Percentiles rank a stretch among this genome's conserved stretches.
These are phyloP conservation scores for Nymphalis polychloros DNA, from an alignment of 2,888 invertebrate species.

Conservation along the genomic window DNA sequence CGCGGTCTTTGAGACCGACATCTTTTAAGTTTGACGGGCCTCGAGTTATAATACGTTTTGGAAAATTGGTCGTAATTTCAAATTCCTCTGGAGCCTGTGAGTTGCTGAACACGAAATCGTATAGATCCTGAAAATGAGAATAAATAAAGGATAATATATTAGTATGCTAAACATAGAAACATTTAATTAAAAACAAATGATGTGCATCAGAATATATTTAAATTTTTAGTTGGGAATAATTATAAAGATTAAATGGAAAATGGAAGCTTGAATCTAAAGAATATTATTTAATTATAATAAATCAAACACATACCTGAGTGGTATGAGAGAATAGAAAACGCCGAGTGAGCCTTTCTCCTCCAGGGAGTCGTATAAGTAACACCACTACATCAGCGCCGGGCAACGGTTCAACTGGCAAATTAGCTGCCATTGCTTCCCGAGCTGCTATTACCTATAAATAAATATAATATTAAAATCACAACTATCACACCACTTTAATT, in stretches of 20 bases:
- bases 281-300: not conserved
- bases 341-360: slow-evolving; percentile 92
- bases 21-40: slow-evolving; percentile 84
- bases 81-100: slow-evolving; percentile 95
- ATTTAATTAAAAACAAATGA: too few species aligned
- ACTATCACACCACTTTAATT: too few species aligned
- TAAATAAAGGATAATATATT: not conserved
- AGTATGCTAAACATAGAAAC: too few species aligned
- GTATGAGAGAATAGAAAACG: slow-evolving; percentile 91
- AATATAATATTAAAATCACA: not conserved
- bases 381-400: slow-evolving; percentile 86
- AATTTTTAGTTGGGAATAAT: too few species aligned
- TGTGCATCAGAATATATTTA: too few species aligned
- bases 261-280: not conserved
- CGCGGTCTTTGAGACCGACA: slow-evolving; percentile 92
- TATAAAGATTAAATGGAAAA: too few species aligned
- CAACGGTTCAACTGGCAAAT: slow-evolving; percentile 89
- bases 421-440: slow-evolving; percentile 84
- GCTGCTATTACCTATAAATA: slow-evolving; percentile 83
- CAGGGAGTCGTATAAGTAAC: slow-evolving; percentile 95
- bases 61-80: slow-evolving; percentile 97
- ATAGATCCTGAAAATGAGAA: slow-evolving; percentile 87
- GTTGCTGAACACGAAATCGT: slow-evolving; percentile 97
- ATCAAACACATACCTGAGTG: slow-evolving; percentile 84
- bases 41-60: slow-evolving; percentile 90